phyloP scores from a whole-genome alignment of 2,797 vertebrate species.

The Octomys mimax region DNA sequence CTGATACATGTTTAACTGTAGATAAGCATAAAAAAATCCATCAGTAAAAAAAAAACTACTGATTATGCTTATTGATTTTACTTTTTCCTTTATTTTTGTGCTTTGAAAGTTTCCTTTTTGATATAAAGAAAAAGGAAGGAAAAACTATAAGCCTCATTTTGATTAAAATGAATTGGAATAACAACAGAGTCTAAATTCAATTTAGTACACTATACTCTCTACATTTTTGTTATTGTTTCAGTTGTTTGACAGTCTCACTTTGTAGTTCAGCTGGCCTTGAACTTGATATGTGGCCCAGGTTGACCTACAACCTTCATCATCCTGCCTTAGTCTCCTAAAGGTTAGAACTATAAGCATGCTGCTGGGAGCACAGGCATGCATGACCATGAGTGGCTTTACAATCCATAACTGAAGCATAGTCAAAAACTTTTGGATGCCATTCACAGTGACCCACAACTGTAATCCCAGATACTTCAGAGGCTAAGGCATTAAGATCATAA shows the following conservation, averaged over 20 bases:
- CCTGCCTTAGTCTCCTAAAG: neutral
- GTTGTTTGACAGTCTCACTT: neutral
- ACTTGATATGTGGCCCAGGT: neutral
- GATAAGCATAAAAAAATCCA: slow-evolving; percentile 2
- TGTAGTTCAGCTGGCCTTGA: neutral
- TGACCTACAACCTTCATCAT: neutral
- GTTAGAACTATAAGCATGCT: neutral
- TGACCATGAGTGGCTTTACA: neutral
- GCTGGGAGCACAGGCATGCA: neutral
- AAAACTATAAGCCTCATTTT: slow-evolving; percentile 5
- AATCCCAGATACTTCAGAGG: neutral
- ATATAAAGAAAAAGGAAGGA: slow-evolving; percentile 29
- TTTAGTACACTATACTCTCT: neutral
- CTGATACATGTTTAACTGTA: neutral
- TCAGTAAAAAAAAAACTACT: neutral
- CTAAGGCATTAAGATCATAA: neutral
- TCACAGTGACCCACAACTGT: neutral
- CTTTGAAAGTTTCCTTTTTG: slow-evolving; percentile 37
- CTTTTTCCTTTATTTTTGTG: neutral
- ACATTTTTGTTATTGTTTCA: neutral
- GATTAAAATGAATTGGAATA: neutral
- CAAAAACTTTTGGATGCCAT: neutral
- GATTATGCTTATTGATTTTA: neutral
- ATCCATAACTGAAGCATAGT: neutral
- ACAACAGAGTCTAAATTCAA: slow-evolving; percentile 15